Base-by-base conservation (phyloP, 2,888 invertebrate species). In the Acanthococcus lagerstroemiae region DNA sequence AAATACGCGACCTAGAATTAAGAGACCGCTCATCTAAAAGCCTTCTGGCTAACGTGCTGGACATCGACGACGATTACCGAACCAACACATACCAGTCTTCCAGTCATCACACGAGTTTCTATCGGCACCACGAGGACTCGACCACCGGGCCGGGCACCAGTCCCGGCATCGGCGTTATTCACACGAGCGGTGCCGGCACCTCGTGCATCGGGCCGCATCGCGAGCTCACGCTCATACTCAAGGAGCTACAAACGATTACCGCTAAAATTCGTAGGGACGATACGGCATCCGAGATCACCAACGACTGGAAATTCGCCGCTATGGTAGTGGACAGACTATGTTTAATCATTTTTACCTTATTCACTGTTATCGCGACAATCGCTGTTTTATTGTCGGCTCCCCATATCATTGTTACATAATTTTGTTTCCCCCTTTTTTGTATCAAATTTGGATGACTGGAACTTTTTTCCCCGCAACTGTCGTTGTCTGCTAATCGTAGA, bases 271-370 rank as follows among this genome's bases (percentile, higher is more conserved):
- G 91, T 78, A 89, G 90, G 79, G 93, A 94, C 77, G 95, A 96
- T 80, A 90, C 92, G 79, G 88, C 90, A 76, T 87, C 88, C 79
- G 92, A 91, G 80, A 84, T 94, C 78, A 88, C 93, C 79, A 90
- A 91, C 82, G 95, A 95, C 87, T 96, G 96, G 96, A 95, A 95
- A 83, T 96, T 95, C 82, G 95, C 95, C 80, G 95, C 95, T 80
- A 95, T 95, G 93, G 95, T 96, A 82, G 93, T 96, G 83, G 96
- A 96, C 86, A 88, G 95, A 85, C 86, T 95, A 85, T 96, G 96
- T 88, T 90, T 96, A 86, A 93, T 95, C 84, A 88, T 95, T 84
- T 96, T 96, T 87, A 93, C 94, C 82, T 86, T 92, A 83, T 94
- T 94, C 86, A 94, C 94, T 82, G 90, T 93, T 84, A 87, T 93